Percentiles rank a stretch among this genome's conserved stretches.
Evolutionary conservation across 2,797 vertebrate genomes (phyloP).

Genomic region (Salmo trutta): DNA sequence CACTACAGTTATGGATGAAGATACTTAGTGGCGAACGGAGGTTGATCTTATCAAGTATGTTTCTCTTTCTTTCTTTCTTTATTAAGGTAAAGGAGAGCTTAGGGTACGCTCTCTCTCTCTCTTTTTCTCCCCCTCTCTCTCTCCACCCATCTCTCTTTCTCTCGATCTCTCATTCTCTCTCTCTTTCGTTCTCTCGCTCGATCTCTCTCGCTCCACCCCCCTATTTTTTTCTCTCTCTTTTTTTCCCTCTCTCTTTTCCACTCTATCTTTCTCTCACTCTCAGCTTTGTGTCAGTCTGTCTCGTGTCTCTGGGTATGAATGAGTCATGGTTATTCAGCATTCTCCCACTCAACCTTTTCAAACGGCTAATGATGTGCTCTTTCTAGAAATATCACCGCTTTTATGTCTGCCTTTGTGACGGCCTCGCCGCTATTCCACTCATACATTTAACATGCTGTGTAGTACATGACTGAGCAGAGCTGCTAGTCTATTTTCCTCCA

Average conservation of each 20-base stretch:
- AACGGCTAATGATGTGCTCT: background rate
- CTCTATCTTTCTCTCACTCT: no score
- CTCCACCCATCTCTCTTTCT: background rate
- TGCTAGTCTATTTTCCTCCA: no score
- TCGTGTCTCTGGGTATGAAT: background rate
- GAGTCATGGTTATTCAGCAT: slow-evolving; percentile 7
- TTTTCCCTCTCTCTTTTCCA: slow-evolving; percentile 3
- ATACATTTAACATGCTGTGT: background rate
- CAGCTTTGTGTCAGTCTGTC: background rate
- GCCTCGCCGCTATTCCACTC: background rate
- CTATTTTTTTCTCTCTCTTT: background rate
- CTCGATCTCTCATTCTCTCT: background rate
- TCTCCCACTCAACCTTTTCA: slow-evolving; percentile 4
- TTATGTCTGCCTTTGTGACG: background rate
- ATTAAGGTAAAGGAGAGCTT: background rate
- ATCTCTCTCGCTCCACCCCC: background rate
- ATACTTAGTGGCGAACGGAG: background rate
- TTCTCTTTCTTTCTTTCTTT: background rate
- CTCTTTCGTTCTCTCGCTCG: background rate
- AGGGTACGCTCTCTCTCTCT: background rate
- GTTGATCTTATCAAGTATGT: background rate
- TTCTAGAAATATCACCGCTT: background rate
- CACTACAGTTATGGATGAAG: background rate
- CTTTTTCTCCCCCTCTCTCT: background rate
- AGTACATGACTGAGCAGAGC: slow-evolving; percentile 2